Conservation (phyloP, 2,888 invertebrate genomes). For the Toxonevra muliebris region DNA sequence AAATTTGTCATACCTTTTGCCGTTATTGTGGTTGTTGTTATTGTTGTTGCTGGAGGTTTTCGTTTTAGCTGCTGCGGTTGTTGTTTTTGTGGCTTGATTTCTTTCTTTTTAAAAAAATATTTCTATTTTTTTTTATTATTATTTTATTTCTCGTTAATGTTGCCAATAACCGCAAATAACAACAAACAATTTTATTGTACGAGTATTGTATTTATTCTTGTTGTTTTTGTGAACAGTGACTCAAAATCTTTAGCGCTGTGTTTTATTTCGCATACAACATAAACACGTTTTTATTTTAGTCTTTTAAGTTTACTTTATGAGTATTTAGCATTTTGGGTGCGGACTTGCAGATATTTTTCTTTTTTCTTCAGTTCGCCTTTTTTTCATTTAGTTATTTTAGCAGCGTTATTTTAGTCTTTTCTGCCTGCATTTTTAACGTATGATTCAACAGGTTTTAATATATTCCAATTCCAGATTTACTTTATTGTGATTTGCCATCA, state of each 20-base stretch:
- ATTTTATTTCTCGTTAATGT: too few species aligned
- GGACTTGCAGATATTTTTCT: slow-evolving; percentile 14
- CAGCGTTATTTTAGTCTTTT: neutral
- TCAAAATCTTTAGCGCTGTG: slow-evolving; percentile 3
- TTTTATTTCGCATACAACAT: neutral
- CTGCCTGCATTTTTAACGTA: slow-evolving; percentile 23
- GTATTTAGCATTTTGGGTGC: slow-evolving; percentile 17
- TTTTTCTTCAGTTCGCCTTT: slow-evolving; percentile 2
- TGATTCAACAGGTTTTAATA: slow-evolving; percentile 22
- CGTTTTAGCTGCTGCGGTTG: slow-evolving; percentile 17
- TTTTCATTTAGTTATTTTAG: neutral
- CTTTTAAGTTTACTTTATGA: neutral
- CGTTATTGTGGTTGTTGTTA: slow-evolving; percentile 1
- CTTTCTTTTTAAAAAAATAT: too few species aligned
- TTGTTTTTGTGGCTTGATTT: too few species aligned
- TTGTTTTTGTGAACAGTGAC: neutral
- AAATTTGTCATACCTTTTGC: slow-evolving; percentile 13
- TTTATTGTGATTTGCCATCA: too few species aligned
- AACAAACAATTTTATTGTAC: too few species aligned
- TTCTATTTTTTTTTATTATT: too few species aligned
- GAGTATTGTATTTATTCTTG: neutral
- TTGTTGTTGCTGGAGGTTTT: neutral
- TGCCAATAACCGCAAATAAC: too few species aligned
- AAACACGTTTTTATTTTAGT: neutral
- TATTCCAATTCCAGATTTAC: too few species aligned